phyloP scores from a whole-genome alignment of 2,113 vertebrate species.

The Melanocharis versteri region DNA sequence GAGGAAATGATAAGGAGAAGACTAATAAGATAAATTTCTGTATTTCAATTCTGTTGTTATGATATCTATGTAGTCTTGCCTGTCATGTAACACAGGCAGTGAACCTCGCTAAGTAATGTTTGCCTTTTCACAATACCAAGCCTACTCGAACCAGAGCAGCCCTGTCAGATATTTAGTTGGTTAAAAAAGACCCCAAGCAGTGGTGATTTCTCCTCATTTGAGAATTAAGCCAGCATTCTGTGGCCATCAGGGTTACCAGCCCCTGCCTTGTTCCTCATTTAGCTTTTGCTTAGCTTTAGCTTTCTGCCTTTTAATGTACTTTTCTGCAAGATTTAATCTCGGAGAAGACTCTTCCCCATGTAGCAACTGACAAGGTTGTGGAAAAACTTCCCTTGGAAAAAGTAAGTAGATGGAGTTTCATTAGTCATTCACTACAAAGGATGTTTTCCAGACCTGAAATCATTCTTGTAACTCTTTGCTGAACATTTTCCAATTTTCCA shows the following conservation, averaged over 20 bases:
- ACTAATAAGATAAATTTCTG: background rate
- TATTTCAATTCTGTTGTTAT: background rate
- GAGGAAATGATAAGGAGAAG: background rate
- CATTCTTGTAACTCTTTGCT: slow-evolving; percentile 53
- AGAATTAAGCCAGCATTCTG: background rate
- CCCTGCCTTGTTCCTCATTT: background rate
- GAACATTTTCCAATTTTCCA: slow-evolving; percentile 58
- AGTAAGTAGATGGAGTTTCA: slow-evolving; percentile 54
- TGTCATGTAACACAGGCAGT: background rate
- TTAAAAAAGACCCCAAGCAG: background rate
- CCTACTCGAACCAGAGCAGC: background rate
- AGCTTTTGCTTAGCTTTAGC: background rate
- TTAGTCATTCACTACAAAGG: slow-evolving; percentile 65
- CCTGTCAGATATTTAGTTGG: background rate
- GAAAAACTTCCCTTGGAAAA: slow-evolving; percentile 61
- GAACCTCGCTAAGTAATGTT: background rate
- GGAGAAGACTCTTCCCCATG: slow-evolving; percentile 30
- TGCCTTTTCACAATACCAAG: background rate
- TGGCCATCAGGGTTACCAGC: background rate
- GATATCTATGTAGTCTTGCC: background rate
- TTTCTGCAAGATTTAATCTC: slow-evolving; percentile 56
- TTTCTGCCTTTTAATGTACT: slow-evolving; percentile 14
- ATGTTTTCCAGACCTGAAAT: slow-evolving; percentile 66
- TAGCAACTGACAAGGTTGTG: slow-evolving; percentile 58
- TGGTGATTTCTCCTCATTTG: background rate